Percentiles rank a stretch among this genome's conserved stretches.
Evolutionary conservation across 2,888 invertebrate species (phyloP).

Genomic region (Bombyx huttoni): DNA sequence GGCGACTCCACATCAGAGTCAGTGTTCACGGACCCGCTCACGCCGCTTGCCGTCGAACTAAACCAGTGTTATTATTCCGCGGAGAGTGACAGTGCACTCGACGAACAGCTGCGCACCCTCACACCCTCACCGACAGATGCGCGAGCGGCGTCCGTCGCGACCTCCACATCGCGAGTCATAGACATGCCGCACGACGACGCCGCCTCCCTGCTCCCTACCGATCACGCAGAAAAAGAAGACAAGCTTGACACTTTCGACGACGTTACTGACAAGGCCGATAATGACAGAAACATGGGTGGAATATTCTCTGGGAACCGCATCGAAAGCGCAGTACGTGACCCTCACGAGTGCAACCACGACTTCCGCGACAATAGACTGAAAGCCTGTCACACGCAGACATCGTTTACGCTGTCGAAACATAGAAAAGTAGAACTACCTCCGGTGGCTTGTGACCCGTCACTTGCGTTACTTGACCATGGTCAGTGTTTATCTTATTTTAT

Average conservation of each 20-base stretch:
- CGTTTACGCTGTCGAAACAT: conserved; percentile 75
- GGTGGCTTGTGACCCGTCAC: conserved; percentile 41
- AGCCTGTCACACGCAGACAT: conserved; percentile 52
- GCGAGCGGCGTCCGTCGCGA: conserved; percentile 9
- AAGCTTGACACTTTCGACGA: conserved; percentile 52
- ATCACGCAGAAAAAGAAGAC: conserved; percentile 49
- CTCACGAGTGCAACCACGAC: conserved; percentile 55
- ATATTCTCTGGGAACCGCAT: conserved; percentile 41
- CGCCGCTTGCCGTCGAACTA: conserved; percentile 75
- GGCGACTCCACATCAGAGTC: conserved; percentile 79
- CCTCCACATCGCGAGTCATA: conserved; percentile 15
- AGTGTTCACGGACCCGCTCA: conserved; percentile 81
- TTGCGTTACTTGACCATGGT: conserved; percentile 50
- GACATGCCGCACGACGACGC: conserved; percentile 54
- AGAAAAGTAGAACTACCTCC: conserved; percentile 75
- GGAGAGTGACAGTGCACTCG: conserved; percentile 68
- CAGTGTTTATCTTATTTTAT: conserved; percentile 13
- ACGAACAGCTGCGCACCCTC: conserved; percentile 43
- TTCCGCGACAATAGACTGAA: conserved; percentile 60
- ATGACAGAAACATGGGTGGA: conserved; percentile 60
- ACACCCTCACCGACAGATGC: conserved; percentile 25
- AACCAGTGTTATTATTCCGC: conserved; percentile 76
- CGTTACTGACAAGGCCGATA: conserved; percentile 46
- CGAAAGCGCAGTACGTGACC: conserved; percentile 30
- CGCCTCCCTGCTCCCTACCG: conserved; percentile 36